These are phyloP conservation scores for Stigmatopora argus DNA, from an alignment of 2,113 vertebrate species.

Conservation along the genomic window DNA sequence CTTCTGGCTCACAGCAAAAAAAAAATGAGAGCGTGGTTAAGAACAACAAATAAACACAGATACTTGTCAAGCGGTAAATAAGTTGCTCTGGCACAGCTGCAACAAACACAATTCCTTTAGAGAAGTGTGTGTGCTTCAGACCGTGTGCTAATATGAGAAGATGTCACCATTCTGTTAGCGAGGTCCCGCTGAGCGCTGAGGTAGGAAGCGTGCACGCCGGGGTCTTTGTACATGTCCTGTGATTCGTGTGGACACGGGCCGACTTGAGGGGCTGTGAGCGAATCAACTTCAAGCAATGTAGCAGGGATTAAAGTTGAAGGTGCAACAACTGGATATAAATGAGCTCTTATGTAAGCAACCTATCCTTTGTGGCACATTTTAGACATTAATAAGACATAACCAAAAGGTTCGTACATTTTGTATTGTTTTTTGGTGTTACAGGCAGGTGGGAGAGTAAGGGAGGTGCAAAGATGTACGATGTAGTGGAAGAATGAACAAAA, in stretches of 20 bases:
- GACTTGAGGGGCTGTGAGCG: constrained; percentile 12
- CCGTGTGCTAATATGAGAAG: constrained; percentile 37
- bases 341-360: constrained; percentile 47
- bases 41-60: constrained; percentile 31
- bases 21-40: constrained; percentile 19
- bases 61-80: constrained; percentile 8
- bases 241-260: constrained; percentile 38
- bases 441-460: too few species aligned
- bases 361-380: constrained; percentile 21
- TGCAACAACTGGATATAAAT: constrained; percentile 32
- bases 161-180: constrained; percentile 37
- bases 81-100: constrained; percentile 18
- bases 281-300: constrained; percentile 7
- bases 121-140: constrained; percentile 25
- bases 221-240: constrained; percentile 4
- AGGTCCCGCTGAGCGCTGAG: constrained; percentile 3
- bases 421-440: too few species aligned
- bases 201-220: constrained; percentile 11
- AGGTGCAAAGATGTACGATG: too few species aligned
- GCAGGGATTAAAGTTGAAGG: constrained; percentile 15
- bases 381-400: constrained; percentile 53
- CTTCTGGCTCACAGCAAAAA: not conserved
- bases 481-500: too few species aligned
- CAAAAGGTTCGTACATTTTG: constrained; percentile 20
- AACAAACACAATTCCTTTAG: constrained; percentile 21